Conservation (phyloP, 2,113 vertebrate species). For the Periophthalmodon schlosseri region DNA sequence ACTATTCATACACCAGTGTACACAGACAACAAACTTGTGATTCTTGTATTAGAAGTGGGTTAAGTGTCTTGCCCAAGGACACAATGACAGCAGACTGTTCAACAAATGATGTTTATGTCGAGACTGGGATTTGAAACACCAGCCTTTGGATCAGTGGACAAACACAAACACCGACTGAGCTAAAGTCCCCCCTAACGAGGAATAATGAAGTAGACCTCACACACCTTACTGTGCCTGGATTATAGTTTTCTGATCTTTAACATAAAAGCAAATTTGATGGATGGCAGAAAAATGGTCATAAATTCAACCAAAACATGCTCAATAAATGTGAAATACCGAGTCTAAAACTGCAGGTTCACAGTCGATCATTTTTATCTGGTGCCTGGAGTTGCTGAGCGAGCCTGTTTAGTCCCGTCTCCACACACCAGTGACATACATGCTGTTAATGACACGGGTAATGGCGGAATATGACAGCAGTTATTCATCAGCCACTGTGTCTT, state of each 20-base stretch:
- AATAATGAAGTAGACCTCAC: no score
- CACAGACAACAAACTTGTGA: no score
- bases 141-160: no score
- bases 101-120: no score
- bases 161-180: no score
- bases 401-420: slow-evolving; percentile 17
- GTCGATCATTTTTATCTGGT: not conserved
- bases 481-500: slow-evolving; percentile 51
- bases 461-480: slow-evolving; percentile 45
- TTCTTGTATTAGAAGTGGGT: no score
- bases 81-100: no score
- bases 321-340: not conserved
- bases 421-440: slow-evolving; percentile 14
- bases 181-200: no score
- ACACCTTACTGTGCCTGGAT: no score
- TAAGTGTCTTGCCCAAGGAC: no score
- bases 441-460: slow-evolving; percentile 27
- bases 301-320: not conserved
- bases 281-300: not conserved
- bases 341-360: not conserved
- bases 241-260: not conserved
- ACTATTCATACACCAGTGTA: no score
- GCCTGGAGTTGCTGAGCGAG: not conserved
- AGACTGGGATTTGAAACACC: no score
- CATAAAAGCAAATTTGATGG: not conserved